Evolutionary conservation across 2,888 invertebrate species (phyloP), one percentile per base, ranked within the genome.

Genomic region (Sylvicola cinctus): DNA sequence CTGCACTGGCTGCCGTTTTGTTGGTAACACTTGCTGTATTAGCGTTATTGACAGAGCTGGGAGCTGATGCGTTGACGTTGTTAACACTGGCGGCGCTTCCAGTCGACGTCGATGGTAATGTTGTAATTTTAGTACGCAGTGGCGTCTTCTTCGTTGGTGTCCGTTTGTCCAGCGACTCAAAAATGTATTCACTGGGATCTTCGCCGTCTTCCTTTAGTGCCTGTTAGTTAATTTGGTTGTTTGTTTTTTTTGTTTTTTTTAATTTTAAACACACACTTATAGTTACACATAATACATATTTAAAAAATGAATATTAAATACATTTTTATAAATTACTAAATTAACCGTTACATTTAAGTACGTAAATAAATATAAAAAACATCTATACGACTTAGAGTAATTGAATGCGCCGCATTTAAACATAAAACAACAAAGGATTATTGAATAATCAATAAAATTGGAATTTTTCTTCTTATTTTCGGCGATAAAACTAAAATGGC

Each of bases 151-250:
- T 28, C 4, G 6, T n/a, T 32, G 63, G 55, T 35, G 61, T 61
- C 44, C 65, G 62, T 33, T 58, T 49, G 40, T 65, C 65, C 16
- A 51, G 41, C 11, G 49, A 40, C 39, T 70, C 68, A 55, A 80
- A 77, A 29, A 70, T 52, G 51, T 66, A 75, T 17, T 71, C 74
- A 7, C 71, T 72, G 3, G 83, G 77, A 61, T 85, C 72, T 38
- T 70, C 59, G 3, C 78, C 77, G 51, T 79, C 74, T 11, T 72
- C 70, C 46, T 65, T 62, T 33, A 71, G 48, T 6, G 76, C 70
- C 70, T 78, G 16, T 28, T 36, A 32, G 3, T 12, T n/a, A 17
- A 12, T 33, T 4, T 17, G 17, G 20, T 13, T 28, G 6, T 13
- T 11, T 7, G 14, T 13, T 28, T 28, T 28, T 13, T 13, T 13